Conservation (phyloP, 2,797 vertebrate species). For the Muscicapa striata region DNA sequence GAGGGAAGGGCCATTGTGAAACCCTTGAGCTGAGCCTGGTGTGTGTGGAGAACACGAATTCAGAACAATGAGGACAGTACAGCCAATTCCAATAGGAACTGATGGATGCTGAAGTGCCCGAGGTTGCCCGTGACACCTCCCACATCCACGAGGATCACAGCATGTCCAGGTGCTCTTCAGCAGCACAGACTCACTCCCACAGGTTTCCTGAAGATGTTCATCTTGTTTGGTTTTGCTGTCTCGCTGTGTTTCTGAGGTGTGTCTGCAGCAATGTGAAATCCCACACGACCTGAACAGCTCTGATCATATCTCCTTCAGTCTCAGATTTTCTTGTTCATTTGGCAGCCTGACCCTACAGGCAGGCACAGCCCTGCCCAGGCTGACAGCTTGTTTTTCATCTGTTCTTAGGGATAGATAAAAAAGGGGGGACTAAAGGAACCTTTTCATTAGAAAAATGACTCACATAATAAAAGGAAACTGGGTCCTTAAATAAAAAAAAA, state of each 20-base stretch:
- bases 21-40: neutral
- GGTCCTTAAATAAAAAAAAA: neutral
- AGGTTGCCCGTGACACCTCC: neutral
- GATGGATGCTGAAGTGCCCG: rapidly evolving
- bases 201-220: neutral
- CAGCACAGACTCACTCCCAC: neutral
- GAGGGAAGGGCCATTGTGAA: neutral
- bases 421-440: neutral
- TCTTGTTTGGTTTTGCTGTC: neutral
- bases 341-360: neutral
- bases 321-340: neutral
- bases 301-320: neutral
- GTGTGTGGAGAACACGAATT: rapidly evolving
- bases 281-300: neutral
- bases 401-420: neutral
- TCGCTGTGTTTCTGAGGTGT: neutral
- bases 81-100: rapidly evolving
- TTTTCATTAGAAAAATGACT: neutral
- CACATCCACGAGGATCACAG: rapidly evolving
- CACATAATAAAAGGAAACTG: neutral
- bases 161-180: neutral
- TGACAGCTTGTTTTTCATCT: neutral
- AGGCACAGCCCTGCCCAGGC: neutral
- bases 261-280: neutral
- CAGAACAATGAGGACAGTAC: neutral